phyloP scores from a whole-genome alignment of 2,888 invertebrate species.

The Plagodis pulveraria region DNA sequence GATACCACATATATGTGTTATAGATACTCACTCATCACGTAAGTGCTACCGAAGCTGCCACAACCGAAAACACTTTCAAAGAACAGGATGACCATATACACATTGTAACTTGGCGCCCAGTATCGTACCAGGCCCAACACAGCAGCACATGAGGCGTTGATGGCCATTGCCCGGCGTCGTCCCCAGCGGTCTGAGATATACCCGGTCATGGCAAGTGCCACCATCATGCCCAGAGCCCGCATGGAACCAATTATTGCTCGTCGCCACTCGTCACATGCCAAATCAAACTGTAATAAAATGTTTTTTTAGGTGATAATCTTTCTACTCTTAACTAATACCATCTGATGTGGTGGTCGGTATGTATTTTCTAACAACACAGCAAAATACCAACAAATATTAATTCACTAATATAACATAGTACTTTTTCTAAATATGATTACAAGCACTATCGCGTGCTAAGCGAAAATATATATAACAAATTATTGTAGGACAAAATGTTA shows the following conservation, averaged over 20 bases:
- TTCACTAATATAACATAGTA: too few relatives aligned
- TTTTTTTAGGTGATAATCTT: too few relatives aligned
- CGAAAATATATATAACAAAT: too few relatives aligned
- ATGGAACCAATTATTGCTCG: conserved; percentile 89
- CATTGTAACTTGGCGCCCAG: conserved; percentile 85
- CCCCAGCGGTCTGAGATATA: conserved; percentile 90
- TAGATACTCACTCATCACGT: conserved; percentile 86
- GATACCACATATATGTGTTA: background rate
- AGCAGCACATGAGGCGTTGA: conserved; percentile 84
- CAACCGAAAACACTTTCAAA: conserved; percentile 87
- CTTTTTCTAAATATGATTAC: too few relatives aligned
- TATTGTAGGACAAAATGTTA: too few relatives aligned
- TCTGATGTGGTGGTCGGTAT: too few relatives aligned
- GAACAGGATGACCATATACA: conserved; percentile 88
- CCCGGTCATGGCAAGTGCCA: conserved; percentile 88
- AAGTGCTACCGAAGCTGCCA: conserved; percentile 88
- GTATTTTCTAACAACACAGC: too few relatives aligned
- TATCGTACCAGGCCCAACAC: conserved; percentile 86
- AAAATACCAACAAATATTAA: too few relatives aligned
- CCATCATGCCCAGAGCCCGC: conserved; percentile 87
- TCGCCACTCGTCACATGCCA: conserved; percentile 88
- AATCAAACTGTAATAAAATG: conserved; percentile 72
- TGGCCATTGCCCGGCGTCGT: conserved; percentile 82
- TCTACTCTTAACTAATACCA: too few relatives aligned
- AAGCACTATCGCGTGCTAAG: too few relatives aligned